A percentile compares a stretch with the other conserved stretches of the same genome.
Evolutionary conservation across 2,113 vertebrate genomes (phyloP).

Genomic region (Corydoras sp.): DNA sequence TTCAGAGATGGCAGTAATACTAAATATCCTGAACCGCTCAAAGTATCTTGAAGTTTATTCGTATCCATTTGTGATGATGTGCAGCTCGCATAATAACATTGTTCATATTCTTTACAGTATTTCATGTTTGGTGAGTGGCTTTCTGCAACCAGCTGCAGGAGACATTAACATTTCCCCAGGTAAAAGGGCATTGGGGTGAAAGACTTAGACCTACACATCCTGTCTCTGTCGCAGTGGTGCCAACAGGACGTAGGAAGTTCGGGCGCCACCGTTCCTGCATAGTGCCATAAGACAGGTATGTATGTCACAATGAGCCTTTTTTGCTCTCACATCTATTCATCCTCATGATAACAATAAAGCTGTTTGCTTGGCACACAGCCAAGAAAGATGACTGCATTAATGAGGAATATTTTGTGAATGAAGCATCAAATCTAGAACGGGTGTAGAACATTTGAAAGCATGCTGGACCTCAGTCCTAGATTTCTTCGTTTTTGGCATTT

Average conservation of each 20-base stretch:
- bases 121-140: not conserved
- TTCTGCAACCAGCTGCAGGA: slow-evolving; percentile 26
- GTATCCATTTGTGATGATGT: not conserved
- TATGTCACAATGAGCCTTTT: slow-evolving; percentile 22
- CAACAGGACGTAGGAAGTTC: slow-evolving; percentile 48
- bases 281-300: slow-evolving; percentile 32
- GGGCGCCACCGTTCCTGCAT: slow-evolving; percentile 46
- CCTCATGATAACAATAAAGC: slow-evolving; percentile 46
- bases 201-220: slow-evolving; percentile 50
- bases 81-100: not conserved
- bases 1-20: not conserved
- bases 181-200: slow-evolving; percentile 14
- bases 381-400: slow-evolving; percentile 4
- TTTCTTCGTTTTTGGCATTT: too few species aligned
- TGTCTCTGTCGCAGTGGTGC: slow-evolving; percentile 57
- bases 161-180: slow-evolving; percentile 29
- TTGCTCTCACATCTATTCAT: slow-evolving; percentile 43
- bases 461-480: too few species aligned
- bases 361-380: slow-evolving; percentile 4
- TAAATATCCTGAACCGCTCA: slow-evolving; percentile 16
- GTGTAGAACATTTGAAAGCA: too few species aligned
- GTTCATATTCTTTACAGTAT: not conserved
- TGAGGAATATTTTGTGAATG: slow-evolving; percentile 24
- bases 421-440: not conserved
- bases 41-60: not conserved